Base-by-base conservation (phyloP, 2,888 invertebrate species). In the Hylaea fasciaria region DNA sequence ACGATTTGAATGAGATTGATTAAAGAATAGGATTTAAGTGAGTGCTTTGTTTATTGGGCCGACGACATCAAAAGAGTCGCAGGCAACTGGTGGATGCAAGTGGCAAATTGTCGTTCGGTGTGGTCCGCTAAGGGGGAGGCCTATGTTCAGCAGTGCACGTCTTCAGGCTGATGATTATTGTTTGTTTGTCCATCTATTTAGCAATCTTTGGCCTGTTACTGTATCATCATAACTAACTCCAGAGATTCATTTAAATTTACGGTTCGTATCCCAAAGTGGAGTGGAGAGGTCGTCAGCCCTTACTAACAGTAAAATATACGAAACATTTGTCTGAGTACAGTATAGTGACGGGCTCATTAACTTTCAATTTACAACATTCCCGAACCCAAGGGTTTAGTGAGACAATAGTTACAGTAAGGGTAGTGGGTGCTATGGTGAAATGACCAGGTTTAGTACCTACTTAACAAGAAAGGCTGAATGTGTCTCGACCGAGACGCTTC, bases 321-420 rank as follows among this genome's bases (percentile, higher is more conserved):
- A 13, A 45, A 45, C 59, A 54, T 59, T 59, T 54, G 40, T 59
- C 49, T 54, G 11, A 49, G 40, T 32, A 40, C 22, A 22, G n/a
- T n/a, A 22, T 5, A 22, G 22, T 22, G 49, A 44, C 53, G 14
- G 40, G 32, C 53, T 54, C 54, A 53, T 59, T 59, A 59, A 54
- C 59, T 54, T 59, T 59, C 54, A 59, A 54, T 54, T 59, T 49
- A 44, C 53, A 50, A 53, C 40, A 54, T 44, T 52, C 59, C 44
- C 7, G 22, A 49, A 45, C 5, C 43, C 14, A 40, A 40, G 13
- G 44, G 44, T 32, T 45, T 22, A 22, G n/a, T 40, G 2, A 22
- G 10, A 37, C 22, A 50, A 11, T 50, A 14, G 10, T 48, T 5
- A 16, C 53, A 59, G 58, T 48, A 52, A n/a, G n/a, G n/a, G n/a